phyloP scores from a whole-genome alignment of 2,113 vertebrate genomes.

The Galbula dea region DNA sequence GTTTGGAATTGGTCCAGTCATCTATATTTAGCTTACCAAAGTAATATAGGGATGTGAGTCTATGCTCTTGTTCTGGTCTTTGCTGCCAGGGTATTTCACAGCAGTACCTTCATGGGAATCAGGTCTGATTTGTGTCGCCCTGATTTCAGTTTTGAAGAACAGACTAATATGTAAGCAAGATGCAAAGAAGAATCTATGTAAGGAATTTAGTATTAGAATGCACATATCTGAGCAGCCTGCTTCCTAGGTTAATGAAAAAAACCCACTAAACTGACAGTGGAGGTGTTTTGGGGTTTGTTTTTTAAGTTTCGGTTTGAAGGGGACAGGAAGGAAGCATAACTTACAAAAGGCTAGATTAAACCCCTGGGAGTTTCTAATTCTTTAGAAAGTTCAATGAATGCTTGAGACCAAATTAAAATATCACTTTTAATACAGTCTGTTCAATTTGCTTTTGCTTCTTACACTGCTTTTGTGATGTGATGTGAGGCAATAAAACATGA shows the following conservation, averaged over 20 bases:
- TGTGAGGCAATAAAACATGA: not conserved
- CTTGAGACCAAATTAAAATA: not conserved
- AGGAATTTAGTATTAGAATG: not conserved
- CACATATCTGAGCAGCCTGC: not conserved
- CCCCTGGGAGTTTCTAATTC: not conserved
- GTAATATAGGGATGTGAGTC: not conserved
- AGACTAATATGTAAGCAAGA: not conserved
- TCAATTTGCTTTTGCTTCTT: conserved; percentile 16
- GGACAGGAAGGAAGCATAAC: not conserved
- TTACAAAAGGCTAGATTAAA: not conserved
- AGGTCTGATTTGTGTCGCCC: not conserved
- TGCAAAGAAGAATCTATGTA: not conserved
- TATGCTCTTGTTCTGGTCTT: not conserved
- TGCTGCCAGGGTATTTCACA: not conserved
- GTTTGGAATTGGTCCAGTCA: conserved; percentile 26
- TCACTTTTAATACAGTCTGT: not conserved
- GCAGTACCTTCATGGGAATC: not conserved
- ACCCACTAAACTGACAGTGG: not conserved
- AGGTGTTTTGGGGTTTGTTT: not conserved
- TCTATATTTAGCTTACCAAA: conserved; percentile 26
- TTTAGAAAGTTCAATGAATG: not conserved
- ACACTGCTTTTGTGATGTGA: not conserved
- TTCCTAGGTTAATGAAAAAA: not conserved
- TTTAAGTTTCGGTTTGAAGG: not conserved
- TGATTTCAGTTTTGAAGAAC: not conserved